These are phyloP conservation scores for Hydrozoanthus tunicans DNA, from an alignment of 64 coral and sea anemone genomes.

Conservation along the genomic window DNA sequence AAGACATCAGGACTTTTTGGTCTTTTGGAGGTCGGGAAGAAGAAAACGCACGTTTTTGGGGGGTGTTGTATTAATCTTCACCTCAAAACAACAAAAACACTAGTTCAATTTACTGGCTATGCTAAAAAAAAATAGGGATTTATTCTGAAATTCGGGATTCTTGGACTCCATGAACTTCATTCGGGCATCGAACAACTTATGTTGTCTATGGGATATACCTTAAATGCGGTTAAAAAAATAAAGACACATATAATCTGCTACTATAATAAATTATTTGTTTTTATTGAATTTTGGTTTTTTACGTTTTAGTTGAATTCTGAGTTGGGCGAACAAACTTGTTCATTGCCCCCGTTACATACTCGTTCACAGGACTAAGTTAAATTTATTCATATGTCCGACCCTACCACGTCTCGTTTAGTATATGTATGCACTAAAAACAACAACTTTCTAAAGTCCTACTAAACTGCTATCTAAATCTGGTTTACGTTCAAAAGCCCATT, in stretches of 20 bases:
- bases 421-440: background rate
- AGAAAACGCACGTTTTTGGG: too few species aligned
- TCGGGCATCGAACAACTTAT: too few species aligned
- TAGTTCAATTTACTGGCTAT: too few species aligned
- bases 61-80: too few species aligned
- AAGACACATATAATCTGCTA: background rate
- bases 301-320: conserved; percentile 27
- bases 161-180: too few species aligned
- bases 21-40: too few species aligned
- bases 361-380: background rate
- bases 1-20: too few species aligned
- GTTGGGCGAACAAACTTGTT: conserved; percentile 16
- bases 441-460: background rate
- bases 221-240: background rate
- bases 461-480: background rate
- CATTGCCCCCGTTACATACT: conserved; percentile 47
- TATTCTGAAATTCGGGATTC: too few species aligned
- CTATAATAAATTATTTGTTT: conserved; percentile 44
- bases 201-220: too few species aligned
- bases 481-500: background rate
- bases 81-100: too few species aligned
- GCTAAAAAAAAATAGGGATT: too few species aligned
- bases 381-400: conserved; percentile 5
- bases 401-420: background rate
- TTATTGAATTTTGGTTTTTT: conserved; percentile 49